Base-by-base conservation (phyloP, 1,140 invertebrate genomes). In the Neelides sp. region DNA sequence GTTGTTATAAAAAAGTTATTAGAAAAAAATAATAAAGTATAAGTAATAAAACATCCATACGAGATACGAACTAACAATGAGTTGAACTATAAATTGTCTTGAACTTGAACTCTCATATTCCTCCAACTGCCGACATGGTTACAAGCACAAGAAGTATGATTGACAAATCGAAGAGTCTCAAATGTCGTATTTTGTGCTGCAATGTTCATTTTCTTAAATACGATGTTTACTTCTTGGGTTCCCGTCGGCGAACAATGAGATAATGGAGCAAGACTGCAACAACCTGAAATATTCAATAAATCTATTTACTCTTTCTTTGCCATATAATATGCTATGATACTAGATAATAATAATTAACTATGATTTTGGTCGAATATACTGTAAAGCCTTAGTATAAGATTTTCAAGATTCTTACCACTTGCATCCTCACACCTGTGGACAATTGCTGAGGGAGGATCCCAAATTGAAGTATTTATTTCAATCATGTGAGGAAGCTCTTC, bases 341-440 rank as follows among this genome's bases (percentile, higher is more conserved):
- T 23, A 15, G 4, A 4, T 17, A 44, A 44, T 30, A 8, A 44
- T 10, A n/a, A 34, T 10, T 34, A 10, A 8, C 8, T n/a, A 10
- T 34, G 30, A 8, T 34, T n/a, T 8, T n/a, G 8, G 30, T n/a
- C n/a, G n/a, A n/a, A n/a, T n/a, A n/a, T n/a, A n/a, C n/a, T n/a
- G n/a, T n/a, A n/a, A n/a, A n/a, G n/a, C n/a, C 30, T 34, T 34
- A 34, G 8, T n/a, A 10, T 30, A 30, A 5, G 4, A 7, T 15
- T 39, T 17, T 7, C 5, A 39, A 4, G 4, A 8, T 17, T 17
- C 3, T 46, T 24, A 57, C 54, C 50, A 24, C 22, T 19, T 13
- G 50, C 27, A 13, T 26, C 4, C n/a, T 50, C 50, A 26, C 54
- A 57, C 20, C 54, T 27, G 15, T 52, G 35, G 1, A 57, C 1